Evolutionary conservation across 2,113 vertebrate genomes (phyloP).

Genomic region (Pachypanchax playfairii): DNA sequence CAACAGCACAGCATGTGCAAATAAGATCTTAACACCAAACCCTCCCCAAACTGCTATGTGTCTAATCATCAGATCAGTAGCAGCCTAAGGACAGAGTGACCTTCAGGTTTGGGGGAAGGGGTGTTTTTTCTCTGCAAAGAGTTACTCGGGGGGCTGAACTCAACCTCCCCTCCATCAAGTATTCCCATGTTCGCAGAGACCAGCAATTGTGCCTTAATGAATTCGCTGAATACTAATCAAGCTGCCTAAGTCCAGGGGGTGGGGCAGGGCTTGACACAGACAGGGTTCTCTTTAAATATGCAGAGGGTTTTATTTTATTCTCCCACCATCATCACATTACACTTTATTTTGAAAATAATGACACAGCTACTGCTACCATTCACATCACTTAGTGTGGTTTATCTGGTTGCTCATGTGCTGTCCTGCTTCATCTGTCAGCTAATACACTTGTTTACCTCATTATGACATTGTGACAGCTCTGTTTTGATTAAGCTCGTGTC

Average conservation of each 20-base stretch:
- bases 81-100: slow-evolving; percentile 66
- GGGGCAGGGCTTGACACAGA: slow-evolving; percentile 58
- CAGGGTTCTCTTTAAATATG: slow-evolving; percentile 59
- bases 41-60: slow-evolving; percentile 12
- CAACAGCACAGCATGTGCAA: slow-evolving; percentile 25
- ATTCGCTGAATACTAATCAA: slow-evolving; percentile 81
- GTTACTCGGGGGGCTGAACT: slow-evolving; percentile 58
- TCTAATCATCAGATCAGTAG: slow-evolving; percentile 65
- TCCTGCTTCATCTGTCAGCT: slow-evolving; percentile 32
- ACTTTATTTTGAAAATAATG: slow-evolving; percentile 2
- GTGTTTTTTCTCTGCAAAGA: slow-evolving; percentile 32
- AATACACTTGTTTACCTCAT: slow-evolving; percentile 49
- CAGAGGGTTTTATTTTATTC: slow-evolving; percentile 24
- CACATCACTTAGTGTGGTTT: background rate
- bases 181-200: slow-evolving; percentile 74
- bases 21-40: slow-evolving; percentile 30
- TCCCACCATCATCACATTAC: slow-evolving; percentile 31
- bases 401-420: background rate
- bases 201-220: slow-evolving; percentile 78
- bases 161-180: slow-evolving; percentile 68
- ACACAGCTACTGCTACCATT: slow-evolving; percentile 24
- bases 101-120: slow-evolving; percentile 72
- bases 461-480: slow-evolving; percentile 36
- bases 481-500: slow-evolving; percentile 42
- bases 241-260: slow-evolving; percentile 64